These are phyloP conservation scores for Drosophila nigrodunni DNA, from an alignment of 1,140 invertebrate genomes.

Conservation along the genomic window DNA sequence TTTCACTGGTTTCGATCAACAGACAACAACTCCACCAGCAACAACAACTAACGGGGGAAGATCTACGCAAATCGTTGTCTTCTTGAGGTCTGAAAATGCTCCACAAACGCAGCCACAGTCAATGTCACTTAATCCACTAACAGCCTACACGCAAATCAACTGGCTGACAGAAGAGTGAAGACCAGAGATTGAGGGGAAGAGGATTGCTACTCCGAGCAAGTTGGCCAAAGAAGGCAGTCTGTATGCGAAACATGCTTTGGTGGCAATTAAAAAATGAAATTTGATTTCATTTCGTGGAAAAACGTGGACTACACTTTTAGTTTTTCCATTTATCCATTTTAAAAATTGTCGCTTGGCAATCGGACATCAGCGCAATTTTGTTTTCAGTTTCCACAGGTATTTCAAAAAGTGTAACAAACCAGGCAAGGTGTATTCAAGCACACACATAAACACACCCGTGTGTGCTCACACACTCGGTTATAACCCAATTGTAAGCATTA, in stretches of 20 bases:
- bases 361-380: slow-evolving; percentile 23
- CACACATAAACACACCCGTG: slow-evolving; percentile 32
- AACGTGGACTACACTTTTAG: slow-evolving; percentile 59
- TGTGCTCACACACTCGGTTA: slow-evolving; percentile 54
- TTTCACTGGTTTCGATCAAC: slow-evolving; percentile 78
- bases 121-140: slow-evolving; percentile 17
- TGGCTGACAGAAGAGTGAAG: background rate
- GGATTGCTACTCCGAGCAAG: background rate
- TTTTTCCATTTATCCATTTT: slow-evolving; percentile 42
- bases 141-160: slow-evolving; percentile 16
- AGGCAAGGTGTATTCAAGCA: slow-evolving; percentile 31
- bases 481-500: slow-evolving; percentile 75
- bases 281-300: slow-evolving; percentile 67
- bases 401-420: slow-evolving; percentile 20
- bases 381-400: slow-evolving; percentile 39
- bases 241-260: slow-evolving; percentile 40
- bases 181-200: background rate
- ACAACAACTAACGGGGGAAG: slow-evolving; percentile 32
- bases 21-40: slow-evolving; percentile 50
- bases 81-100: slow-evolving; percentile 9
- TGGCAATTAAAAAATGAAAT: slow-evolving; percentile 80
- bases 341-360: slow-evolving; percentile 51
- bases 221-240: slow-evolving; percentile 26
- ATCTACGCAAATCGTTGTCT: slow-evolving; percentile 40
- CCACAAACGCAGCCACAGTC: slow-evolving; percentile 3